Evolutionary conservation across 2,888 invertebrate genomes (phyloP), one percentile per base, ranked within the genome.

Genomic region (Cynaeus angustus): DNA sequence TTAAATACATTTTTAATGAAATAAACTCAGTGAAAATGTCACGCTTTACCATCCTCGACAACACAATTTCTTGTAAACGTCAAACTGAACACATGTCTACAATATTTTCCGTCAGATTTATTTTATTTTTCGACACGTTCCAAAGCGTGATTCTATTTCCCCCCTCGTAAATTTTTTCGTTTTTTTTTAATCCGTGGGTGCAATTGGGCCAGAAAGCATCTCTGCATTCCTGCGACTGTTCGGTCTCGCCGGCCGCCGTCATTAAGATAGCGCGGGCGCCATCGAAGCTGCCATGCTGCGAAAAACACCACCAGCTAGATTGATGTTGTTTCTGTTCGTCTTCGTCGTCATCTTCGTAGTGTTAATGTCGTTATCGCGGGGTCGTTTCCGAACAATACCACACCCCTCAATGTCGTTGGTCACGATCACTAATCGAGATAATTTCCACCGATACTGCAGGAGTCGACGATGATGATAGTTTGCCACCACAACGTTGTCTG

Each of bases 241-340:
- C 59, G 65, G 66, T 67, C 70, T 71, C 73, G 71, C 72, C 70
- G 70, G 66, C 72, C 72, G 71, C 70, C 72, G 64, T 73, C 78
- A 77, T 78, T 79, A 77, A 79, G 80, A 80, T 80, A 80, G 77
- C 70, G 73, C 74, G 77, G 80, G 80, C 80, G 80, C 80, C 80
- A 76, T 67, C 55, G 59, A 38, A 61, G 62, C 70, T 70, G 62
- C 68, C 62, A 59, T 68, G 55, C 70, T 62, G 70, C 70, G 66
- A 70, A 70, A 70, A 70, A 66, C 61, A 66, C 70, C 66, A 70
- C 37, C 58, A 62, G 50, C 28, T 62, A 70, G 66, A 70, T 56
- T 66, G 59, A 56, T 68, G 69, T 58, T 59, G 52, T 61, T 50
- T 59, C 61, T 55, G 16, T 68, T 38, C 43, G 28, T 52, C n/a